Conservation (phyloP, 2,888 invertebrate genomes). For the Lysandra coridon region DNA sequence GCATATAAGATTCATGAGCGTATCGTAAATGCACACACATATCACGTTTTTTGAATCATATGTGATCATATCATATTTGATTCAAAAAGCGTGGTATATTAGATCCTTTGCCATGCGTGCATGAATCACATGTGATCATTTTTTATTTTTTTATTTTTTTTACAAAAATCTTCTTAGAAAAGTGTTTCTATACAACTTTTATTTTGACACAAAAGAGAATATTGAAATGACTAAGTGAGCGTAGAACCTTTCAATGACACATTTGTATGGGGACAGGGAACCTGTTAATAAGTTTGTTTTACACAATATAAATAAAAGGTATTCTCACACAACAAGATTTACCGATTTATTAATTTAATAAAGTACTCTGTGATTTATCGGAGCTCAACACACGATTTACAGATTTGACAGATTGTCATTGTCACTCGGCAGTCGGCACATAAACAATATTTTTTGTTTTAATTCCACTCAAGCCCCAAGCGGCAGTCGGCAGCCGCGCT, state of each 20-base stretch:
- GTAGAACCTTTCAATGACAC: background rate
- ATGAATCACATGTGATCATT: slow-evolving; percentile 14
- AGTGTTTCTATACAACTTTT: background rate
- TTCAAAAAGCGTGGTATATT: slow-evolving; percentile 23
- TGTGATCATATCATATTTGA: slow-evolving; percentile 25
- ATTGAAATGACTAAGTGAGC: background rate
- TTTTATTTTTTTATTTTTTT: background rate
- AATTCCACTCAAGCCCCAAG: too few relatives aligned
- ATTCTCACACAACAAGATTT: too few relatives aligned
- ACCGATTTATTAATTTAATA: too few relatives aligned
- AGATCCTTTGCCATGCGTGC: background rate
- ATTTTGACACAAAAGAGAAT: background rate
- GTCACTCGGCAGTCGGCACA: too few relatives aligned
- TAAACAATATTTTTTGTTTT: too few relatives aligned
- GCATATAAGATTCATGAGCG: slow-evolving; percentile 32
- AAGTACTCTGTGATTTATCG: too few relatives aligned
- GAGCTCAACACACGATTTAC: too few relatives aligned
- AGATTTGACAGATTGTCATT: too few relatives aligned
- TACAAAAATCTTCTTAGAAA: slow-evolving; percentile 1
- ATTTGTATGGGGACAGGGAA: background rate
- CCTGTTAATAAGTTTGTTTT: too few relatives aligned
- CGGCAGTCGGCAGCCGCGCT: too few relatives aligned
- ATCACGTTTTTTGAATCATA: slow-evolving; percentile 16
- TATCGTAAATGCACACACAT: slow-evolving; percentile 19
- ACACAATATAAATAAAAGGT: too few relatives aligned